These are phyloP conservation scores for Sylvietta virens DNA, from an alignment of 2,113 vertebrate species.

Conservation along the genomic window DNA sequence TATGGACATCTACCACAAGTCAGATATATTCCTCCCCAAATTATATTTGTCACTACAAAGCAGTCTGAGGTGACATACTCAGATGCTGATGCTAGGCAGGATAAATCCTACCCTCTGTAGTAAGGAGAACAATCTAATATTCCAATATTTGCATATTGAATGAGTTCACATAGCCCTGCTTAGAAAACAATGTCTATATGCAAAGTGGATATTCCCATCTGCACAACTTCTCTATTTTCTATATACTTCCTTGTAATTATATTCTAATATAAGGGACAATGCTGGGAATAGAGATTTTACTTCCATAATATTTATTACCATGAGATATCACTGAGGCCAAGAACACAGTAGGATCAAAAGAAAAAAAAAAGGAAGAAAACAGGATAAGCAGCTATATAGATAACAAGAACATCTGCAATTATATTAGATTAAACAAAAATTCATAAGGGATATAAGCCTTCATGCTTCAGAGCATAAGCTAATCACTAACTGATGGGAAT, in stretches of 20 bases:
- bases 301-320: constrained; percentile 14
- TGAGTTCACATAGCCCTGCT: not conserved
- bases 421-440: constrained; percentile 64
- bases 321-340: constrained; percentile 1
- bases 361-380: not conserved
- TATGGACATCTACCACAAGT: not conserved
- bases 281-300: not conserved
- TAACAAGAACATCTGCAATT: constrained; percentile 56
- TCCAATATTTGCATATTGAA: not conserved
- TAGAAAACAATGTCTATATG: not conserved
- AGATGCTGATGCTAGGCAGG: not conserved
- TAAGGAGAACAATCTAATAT: not conserved
- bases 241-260: not conserved
- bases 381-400: constrained; percentile 37
- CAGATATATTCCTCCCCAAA: not conserved
- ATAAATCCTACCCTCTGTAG: not conserved
- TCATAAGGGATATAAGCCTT: constrained; percentile 56
- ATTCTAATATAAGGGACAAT: not conserved
- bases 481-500: constrained; percentile 64
- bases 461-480: constrained; percentile 63
- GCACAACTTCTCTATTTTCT: not conserved
- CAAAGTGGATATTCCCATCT: not conserved
- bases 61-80: not conserved
- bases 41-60: not conserved
- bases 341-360: constrained; percentile 7